Evolutionary conservation across 1,140 invertebrate species (phyloP).

Genomic region (Tetragnatha versicolor): DNA sequence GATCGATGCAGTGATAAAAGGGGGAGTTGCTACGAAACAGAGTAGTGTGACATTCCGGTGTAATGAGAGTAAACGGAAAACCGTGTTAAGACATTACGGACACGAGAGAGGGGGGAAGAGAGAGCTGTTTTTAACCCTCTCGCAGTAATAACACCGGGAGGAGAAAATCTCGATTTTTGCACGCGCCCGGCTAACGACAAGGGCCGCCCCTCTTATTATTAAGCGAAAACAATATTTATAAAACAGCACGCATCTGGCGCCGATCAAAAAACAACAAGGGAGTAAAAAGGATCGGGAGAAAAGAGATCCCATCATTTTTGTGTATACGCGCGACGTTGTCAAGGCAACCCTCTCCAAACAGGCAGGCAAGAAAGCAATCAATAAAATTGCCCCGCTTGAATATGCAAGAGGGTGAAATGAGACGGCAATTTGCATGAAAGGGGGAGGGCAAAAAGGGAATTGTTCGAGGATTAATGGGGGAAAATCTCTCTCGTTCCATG

Average conservation of each 20-base stretch:
- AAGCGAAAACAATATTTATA: conserved; percentile 39
- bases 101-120: neutral
- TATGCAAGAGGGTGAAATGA: conserved; percentile 52
- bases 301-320: too few relatives aligned
- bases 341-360: conserved; percentile 46
- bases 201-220: neutral
- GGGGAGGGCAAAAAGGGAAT: conserved; percentile 24
- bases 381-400: conserved; percentile 53
- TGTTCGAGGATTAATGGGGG: conserved; percentile 30
- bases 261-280: conserved; percentile 4
- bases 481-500: conserved; percentile 7
- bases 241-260: conserved; percentile 45
- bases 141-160: neutral
- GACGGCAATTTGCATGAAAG: conserved; percentile 54
- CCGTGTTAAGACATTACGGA: neutral
- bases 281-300: neutral
- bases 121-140: neutral
- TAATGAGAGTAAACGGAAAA: neutral
- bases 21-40: too few relatives aligned
- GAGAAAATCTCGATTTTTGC: conserved; percentile 18
- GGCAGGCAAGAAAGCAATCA: conserved; percentile 44
- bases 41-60: too few relatives aligned
- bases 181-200: conserved; percentile 17
- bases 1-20: too few relatives aligned
- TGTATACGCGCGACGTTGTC: too few relatives aligned